These are phyloP conservation scores for Dendroctonus valens DNA, from an alignment of 1,140 invertebrate species.

Conservation along the genomic window DNA sequence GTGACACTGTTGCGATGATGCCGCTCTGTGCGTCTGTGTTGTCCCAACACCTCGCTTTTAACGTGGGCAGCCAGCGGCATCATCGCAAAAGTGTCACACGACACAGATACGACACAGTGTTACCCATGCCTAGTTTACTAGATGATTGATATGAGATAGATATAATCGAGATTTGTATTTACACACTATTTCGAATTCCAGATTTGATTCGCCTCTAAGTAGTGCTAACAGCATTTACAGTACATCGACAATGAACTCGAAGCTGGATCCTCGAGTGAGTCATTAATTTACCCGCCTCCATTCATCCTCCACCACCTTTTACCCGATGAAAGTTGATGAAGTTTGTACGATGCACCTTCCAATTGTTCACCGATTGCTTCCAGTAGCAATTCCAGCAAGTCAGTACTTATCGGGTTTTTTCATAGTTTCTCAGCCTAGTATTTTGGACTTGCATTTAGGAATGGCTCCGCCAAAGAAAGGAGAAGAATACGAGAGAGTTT, in stretches of 20 bases:
- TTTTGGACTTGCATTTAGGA: neutral
- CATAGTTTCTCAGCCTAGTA: neutral
- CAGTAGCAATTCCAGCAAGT: conserved; percentile 48
- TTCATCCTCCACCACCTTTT: conserved; percentile 60
- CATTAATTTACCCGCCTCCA: conserved; percentile 54
- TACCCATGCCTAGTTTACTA: no score
- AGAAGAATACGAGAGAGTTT: conserved; percentile 50
- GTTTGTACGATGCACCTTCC: conserved; percentile 58
- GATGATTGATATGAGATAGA: no score
- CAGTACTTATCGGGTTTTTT: neutral
- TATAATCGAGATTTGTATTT: no score
- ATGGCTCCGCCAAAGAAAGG: conserved; percentile 11
- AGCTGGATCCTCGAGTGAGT: conserved; percentile 41
- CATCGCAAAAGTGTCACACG: no score
- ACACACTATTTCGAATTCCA: conserved; percentile 30
- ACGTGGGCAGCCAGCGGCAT: no score
- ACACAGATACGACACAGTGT: no score
- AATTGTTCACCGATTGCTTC: conserved; percentile 49
- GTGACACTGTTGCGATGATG: no score
- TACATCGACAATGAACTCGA: conserved; percentile 37
- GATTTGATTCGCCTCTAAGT: conserved; percentile 46
- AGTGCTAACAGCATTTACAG: conserved; percentile 37
- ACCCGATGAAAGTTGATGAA: conserved; percentile 59
- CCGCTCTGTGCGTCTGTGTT: no score
- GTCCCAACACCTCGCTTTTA: no score